These are phyloP conservation scores for Zosterops pallidus DNA, from an alignment of 2,113 vertebrate species.

Conservation along the genomic window DNA sequence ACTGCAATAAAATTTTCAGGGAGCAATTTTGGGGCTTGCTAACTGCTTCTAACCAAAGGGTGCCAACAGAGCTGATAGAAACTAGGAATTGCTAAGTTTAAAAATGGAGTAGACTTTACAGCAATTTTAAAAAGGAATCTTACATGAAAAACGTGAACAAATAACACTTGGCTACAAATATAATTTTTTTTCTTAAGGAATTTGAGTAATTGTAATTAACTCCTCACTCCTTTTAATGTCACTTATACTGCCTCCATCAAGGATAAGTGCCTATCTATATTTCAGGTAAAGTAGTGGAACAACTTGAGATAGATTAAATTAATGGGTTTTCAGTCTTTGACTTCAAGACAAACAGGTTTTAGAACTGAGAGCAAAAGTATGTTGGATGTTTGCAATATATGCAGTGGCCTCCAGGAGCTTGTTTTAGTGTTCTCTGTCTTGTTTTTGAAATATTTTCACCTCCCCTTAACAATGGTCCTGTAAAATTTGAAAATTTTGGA, in stretches of 20 bases:
- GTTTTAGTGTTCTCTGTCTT: neutral
- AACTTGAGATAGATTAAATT: neutral
- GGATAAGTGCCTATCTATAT: neutral
- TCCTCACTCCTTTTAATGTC: neutral
- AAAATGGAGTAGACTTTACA: neutral
- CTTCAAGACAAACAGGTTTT: neutral
- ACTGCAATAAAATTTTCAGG: neutral
- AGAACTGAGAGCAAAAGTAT: neutral
- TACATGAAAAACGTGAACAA: neutral
- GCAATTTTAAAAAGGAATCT: neutral
- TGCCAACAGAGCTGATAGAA: neutral
- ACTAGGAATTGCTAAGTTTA: neutral
- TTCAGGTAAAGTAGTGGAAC: neutral
- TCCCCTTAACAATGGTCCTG: rapidly evolving
- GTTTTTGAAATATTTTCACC: neutral
- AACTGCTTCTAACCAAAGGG: neutral
- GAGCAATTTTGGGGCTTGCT: neutral
- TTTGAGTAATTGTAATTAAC: neutral
- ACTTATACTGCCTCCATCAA: neutral
- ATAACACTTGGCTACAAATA: neutral
- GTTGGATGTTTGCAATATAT: neutral
- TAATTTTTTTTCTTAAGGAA: neutral
- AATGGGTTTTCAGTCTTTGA: neutral
- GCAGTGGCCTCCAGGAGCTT: neutral
- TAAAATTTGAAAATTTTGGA: neutral